These are phyloP conservation scores for Equus przewalskii DNA, from an alignment of 2,113 vertebrate species.

Conservation along the genomic window DNA sequence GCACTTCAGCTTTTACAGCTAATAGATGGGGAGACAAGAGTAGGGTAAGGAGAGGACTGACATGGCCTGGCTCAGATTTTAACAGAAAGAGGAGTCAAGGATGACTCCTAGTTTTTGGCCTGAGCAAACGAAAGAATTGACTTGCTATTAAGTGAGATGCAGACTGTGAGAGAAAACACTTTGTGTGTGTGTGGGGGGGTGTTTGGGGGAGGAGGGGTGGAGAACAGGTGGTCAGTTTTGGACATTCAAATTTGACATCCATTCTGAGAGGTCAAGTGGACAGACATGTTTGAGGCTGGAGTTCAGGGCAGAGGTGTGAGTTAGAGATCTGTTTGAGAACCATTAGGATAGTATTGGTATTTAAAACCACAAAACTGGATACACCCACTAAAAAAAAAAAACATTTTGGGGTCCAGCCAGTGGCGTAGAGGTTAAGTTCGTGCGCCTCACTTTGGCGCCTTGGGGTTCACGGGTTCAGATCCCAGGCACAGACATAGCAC, in stretches of 20 bases:
- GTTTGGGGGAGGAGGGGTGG: background rate
- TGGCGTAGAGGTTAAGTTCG: too few species aligned
- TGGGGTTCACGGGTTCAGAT: too few species aligned
- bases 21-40: background rate
- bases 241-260: background rate
- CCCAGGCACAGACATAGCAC: too few species aligned
- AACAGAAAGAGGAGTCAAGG: background rate
- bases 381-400: background rate
- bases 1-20: background rate
- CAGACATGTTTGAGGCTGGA: background rate
- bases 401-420: too few species aligned
- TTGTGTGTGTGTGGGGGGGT: background rate
- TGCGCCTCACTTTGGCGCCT: too few species aligned
- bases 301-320: background rate
- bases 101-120: background rate
- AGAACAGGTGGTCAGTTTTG: background rate
- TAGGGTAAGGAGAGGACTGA: background rate
- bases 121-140: constrained; percentile 26
- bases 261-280: background rate
- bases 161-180: background rate
- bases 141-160: background rate
- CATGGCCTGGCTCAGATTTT: background rate
- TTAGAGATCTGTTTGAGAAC: constrained; percentile 27
- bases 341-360: background rate
- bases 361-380: constrained; percentile 25